Conservation (phyloP, 2,888 invertebrate genomes). For the Chalcosyrphus nemorum region DNA sequence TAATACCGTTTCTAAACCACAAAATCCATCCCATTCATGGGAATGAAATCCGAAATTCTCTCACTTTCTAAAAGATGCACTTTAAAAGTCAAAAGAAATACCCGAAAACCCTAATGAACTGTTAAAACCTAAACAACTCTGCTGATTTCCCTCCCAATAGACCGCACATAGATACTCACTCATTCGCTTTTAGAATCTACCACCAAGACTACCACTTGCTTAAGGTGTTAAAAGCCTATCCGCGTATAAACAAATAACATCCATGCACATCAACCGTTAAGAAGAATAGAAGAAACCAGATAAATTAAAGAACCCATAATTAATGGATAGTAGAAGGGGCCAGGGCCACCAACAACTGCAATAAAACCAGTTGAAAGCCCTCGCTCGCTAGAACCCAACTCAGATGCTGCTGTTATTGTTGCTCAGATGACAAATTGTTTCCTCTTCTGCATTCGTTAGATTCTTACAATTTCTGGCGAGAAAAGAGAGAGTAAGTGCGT, state of each 20-base stretch:
- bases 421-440: slow-evolving; percentile 54
- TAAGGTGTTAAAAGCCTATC: slow-evolving; percentile 60
- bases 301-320: slow-evolving; percentile 29
- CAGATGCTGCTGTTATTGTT: neutral
- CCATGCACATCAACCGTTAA: slow-evolving; percentile 43
- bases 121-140: slow-evolving; percentile 2
- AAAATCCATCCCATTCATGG: slow-evolving; percentile 1
- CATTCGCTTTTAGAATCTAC: neutral
- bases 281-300: slow-evolving; percentile 9
- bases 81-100: neutral
- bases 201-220: slow-evolving; percentile 5
- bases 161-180: neutral
- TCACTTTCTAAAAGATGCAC: slow-evolving; percentile 20
- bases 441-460: slow-evolving; percentile 21
- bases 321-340: neutral
- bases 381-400: slow-evolving; percentile 10
- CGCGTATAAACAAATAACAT: slow-evolving; percentile 32
- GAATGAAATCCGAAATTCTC: neutral
- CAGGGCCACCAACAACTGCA: slow-evolving; percentile 1
- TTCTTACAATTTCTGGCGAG: slow-evolving; percentile 10
- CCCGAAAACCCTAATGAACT: slow-evolving; percentile 16
- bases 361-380: slow-evolving; percentile 5
- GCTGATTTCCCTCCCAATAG: slow-evolving; percentile 1
- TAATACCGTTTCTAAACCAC: slow-evolving; percentile 1
- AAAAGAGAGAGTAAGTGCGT: slow-evolving; percentile 50